Conservation (phyloP, 2,888 invertebrate species). For the Calliopum simillimum region DNA sequence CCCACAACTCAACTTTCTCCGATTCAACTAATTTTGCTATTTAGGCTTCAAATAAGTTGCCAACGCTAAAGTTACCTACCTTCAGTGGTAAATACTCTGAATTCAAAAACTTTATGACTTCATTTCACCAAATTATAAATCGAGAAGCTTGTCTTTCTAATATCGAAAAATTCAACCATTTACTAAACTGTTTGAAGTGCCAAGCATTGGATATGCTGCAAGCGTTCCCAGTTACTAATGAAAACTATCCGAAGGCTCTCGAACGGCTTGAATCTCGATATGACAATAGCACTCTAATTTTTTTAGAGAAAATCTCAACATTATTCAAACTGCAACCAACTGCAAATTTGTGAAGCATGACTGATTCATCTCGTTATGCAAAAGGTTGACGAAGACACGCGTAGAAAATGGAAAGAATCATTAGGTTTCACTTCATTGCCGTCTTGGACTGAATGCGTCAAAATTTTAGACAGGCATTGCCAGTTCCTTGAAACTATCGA, state of each 20-base stretch:
- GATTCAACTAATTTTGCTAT: too few species aligned
- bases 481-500: constrained; percentile 3
- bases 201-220: too few species aligned
- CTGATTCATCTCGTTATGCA: constrained; percentile 32
- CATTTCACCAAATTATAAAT: constrained; percentile 37
- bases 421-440: constrained; percentile 30
- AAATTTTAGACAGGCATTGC: constrained; percentile 30
- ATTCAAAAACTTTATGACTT: constrained; percentile 40
- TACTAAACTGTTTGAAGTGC: constrained; percentile 30
- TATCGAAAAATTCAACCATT: constrained; percentile 36
- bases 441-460: constrained; percentile 31
- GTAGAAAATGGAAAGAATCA: constrained; percentile 32
- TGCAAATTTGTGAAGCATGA: constrained; percentile 32
- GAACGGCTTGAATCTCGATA: too few species aligned
- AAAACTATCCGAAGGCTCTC: too few species aligned
- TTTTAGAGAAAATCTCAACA: too few species aligned
- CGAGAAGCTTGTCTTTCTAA: constrained; percentile 28
- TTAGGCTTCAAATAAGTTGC: too few species aligned
- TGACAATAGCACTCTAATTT: too few species aligned
- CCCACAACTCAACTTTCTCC: too few species aligned
- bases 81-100: constrained; percentile 38
- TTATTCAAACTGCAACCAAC: too few species aligned
- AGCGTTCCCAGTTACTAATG: too few species aligned
- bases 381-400: constrained; percentile 30
- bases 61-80: constrained; percentile 22